These are phyloP conservation scores for Drosophila pullipes DNA, from an alignment of 2,888 invertebrate genomes.

Conservation along the genomic window DNA sequence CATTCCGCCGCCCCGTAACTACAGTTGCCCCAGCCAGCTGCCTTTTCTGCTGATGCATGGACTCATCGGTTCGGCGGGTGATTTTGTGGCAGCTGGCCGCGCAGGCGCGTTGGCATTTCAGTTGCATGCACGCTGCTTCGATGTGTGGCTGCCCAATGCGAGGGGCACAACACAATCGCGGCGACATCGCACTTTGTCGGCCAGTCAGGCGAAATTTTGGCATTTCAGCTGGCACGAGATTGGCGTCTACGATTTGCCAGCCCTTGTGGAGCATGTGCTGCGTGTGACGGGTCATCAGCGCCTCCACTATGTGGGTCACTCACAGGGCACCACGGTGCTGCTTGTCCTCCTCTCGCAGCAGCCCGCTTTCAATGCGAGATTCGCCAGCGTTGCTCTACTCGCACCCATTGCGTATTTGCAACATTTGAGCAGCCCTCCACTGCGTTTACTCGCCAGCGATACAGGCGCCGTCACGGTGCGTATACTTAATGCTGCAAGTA, in stretches of 20 bases:
- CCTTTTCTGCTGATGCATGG: slow-evolving; percentile 83
- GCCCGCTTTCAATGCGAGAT: slow-evolving; percentile 78
- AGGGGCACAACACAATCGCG: slow-evolving; percentile 82
- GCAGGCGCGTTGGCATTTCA: slow-evolving; percentile 71
- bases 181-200: slow-evolving; percentile 65
- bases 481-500: slow-evolving; percentile 41
- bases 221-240: slow-evolving; percentile 84
- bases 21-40: slow-evolving; percentile 30
- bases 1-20: slow-evolving; percentile 69
- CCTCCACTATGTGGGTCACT: slow-evolving; percentile 83
- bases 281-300: slow-evolving; percentile 68
- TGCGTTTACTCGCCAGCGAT: slow-evolving; percentile 73
- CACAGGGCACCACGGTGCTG: slow-evolving; percentile 82
- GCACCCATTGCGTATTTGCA: slow-evolving; percentile 80
- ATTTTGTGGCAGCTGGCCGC: slow-evolving; percentile 76
- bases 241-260: slow-evolving; percentile 81
- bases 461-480: slow-evolving; percentile 72
- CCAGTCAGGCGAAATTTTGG: slow-evolving; percentile 78
- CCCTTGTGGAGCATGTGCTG: slow-evolving; percentile 79
- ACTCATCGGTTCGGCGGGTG: slow-evolving; percentile 81
- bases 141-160: slow-evolving; percentile 83
- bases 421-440: slow-evolving; percentile 76
- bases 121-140: slow-evolving; percentile 81
- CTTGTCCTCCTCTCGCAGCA: slow-evolving; percentile 80
- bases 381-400: slow-evolving; percentile 74